Percentiles rank a stretch among this genome's conserved stretches.
phyloP scores from a whole-genome alignment of 1,140 invertebrate genomes.

The Elysia chlorotica region DNA sequence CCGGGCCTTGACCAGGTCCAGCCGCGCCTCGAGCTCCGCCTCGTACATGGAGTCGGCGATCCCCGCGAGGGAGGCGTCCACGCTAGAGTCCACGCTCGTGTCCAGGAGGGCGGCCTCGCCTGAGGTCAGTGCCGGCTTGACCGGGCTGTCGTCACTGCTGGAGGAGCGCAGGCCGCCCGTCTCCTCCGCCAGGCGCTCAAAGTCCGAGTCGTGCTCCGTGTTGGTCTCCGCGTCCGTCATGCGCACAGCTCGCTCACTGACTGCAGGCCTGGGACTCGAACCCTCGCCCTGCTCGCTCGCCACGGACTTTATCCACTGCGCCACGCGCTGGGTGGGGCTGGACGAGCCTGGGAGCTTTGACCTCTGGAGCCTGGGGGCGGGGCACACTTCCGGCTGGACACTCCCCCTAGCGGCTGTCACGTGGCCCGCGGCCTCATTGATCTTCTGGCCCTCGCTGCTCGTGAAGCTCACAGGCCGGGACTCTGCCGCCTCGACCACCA shows the following conservation, averaged over 20 bases:
- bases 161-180: constrained; percentile 15
- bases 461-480: constrained; percentile 44
- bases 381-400: constrained; percentile 37
- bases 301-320: constrained; percentile 56
- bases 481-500: constrained; percentile 39
- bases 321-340: constrained; percentile 47
- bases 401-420: constrained; percentile 25
- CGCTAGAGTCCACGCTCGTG: constrained; percentile 50
- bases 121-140: no score
- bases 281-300: constrained; percentile 26
- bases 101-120: constrained; percentile 23
- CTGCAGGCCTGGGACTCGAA: neutral
- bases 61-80: constrained; percentile 37
- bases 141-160: constrained; percentile 13
- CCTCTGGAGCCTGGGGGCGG: constrained; percentile 30
- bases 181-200: constrained; percentile 32
- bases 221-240: constrained; percentile 36
- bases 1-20: constrained; percentile 38
- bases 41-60: constrained; percentile 57
- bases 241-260: neutral
- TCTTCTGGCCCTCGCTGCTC: constrained; percentile 26
- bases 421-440: constrained; percentile 1
- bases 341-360: constrained; percentile 35
- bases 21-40: constrained; percentile 53
- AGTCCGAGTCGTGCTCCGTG: constrained; percentile 39